Base-by-base conservation (phyloP, 2,888 invertebrate species). In the Drosophila sordidula region DNA sequence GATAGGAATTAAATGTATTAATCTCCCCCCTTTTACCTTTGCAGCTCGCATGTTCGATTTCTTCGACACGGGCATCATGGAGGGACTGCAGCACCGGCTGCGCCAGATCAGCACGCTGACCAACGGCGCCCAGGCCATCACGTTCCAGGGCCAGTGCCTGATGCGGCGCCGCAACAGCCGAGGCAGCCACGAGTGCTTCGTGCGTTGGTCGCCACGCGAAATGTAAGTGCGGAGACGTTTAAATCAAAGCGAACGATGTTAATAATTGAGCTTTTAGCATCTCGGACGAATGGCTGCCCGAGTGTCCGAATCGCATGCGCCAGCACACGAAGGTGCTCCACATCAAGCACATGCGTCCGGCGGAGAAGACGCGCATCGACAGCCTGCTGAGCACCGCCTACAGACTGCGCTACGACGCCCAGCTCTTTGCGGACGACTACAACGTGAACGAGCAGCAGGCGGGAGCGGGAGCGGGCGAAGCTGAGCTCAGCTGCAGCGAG, bases 51-150 rank as follows among this genome's bases (percentile, higher is more conserved):
- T 97, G 94, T 97, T 97, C 91, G 98, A 98, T 93, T 98, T 96
- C 93, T 97, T 98, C 93, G 98, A 98, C 93, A 93, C 95, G 75
- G 96, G 98, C 54, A 96, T 96, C 75, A 98, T 98, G 98, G 98
- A 98, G 92, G 96, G 97, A 0, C 94, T 98, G 42, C 96, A 97
- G 91, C 96, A 97, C 93, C 95, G 96, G 70, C 93, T 98, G 79
- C 92, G 95, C 57, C 95, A 95, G 81, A 94, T 95, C 11, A 93
- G 93, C 78, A 94, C 93, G 71, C 93, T 96, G 78, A 94, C 93
- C 88, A 95, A 95, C 90, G 95, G 93, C 83, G 93, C 95, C 89
- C 94, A 96, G 92, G 94, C 95, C 77, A 94, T 97, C 78, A 94
- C 95, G 79, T 94, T 97, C 89, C 94, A 94, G 90, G 96, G 96